Evolutionary conservation across 2,113 vertebrate genomes (phyloP).

Genomic region (Pelecanoides urinatrix): DNA sequence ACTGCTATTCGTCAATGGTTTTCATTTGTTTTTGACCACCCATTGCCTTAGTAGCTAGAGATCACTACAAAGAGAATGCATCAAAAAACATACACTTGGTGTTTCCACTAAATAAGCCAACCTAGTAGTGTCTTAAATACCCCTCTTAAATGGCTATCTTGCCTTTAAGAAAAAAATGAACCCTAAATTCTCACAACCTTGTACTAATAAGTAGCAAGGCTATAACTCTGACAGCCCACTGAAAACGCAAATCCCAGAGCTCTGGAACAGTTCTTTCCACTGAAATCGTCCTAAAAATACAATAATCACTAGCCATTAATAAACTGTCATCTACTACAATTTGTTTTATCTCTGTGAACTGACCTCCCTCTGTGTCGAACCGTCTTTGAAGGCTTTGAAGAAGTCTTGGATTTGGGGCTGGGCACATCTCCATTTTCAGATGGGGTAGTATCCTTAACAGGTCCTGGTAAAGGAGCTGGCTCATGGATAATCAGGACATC

Average conservation of each 20-base stretch:
- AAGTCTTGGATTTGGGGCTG: constrained; percentile 83
- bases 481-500: constrained; percentile 94
- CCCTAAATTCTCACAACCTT: not conserved
- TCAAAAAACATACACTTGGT: not conserved
- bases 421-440: constrained; percentile 90
- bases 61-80: not conserved
- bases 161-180: not conserved
- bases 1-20: not conserved
- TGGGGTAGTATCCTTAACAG: constrained; percentile 84
- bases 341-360: constrained; percentile 45
- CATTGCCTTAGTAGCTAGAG: not conserved
- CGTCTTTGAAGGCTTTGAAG: constrained; percentile 82
- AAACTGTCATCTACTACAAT: not conserved
- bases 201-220: not conserved
- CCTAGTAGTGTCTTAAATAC: not conserved
- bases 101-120: not conserved
- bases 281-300: not conserved
- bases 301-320: not conserved
- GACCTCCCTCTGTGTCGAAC: constrained; percentile 87
- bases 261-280: not conserved
- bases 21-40: not conserved
- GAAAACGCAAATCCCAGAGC: not conserved
- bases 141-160: not conserved
- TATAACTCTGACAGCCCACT: not conserved
- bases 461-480: constrained; percentile 76